These are phyloP conservation scores for Phrynocephalus guinanensis DNA, from an alignment of 2,797 vertebrate species.

Conservation along the genomic window DNA sequence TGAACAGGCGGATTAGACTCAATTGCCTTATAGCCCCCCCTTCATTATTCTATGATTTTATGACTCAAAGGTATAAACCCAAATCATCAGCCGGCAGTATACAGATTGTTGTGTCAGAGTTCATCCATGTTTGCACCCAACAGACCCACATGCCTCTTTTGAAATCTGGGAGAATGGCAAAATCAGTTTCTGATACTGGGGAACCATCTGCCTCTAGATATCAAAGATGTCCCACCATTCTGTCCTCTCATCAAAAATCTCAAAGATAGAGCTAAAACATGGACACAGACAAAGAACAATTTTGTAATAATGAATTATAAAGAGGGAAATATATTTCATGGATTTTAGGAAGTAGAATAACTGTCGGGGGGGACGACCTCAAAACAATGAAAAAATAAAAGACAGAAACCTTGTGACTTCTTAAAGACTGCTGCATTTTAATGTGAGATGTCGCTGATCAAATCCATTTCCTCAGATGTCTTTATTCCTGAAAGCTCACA, in stretches of 20 bases:
- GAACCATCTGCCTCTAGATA: background rate
- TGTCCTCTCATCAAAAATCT: background rate
- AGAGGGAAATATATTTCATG: background rate
- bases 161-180: background rate
- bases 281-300: background rate
- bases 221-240: background rate
- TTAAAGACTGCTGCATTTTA: no score
- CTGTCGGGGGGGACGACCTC: no score
- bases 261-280: constrained; percentile 33
- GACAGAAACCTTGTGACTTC: no score
- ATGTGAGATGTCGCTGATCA: no score
- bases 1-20: no score
- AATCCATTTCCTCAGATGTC: no score
- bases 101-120: background rate
- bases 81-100: background rate
- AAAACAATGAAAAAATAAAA: no score
- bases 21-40: no score
- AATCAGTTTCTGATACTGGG: background rate
- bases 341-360: background rate
- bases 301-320: background rate
- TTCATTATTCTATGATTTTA: no score
- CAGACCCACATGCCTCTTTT: background rate
- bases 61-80: background rate
- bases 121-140: background rate
- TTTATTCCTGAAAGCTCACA: no score